Percentiles rank a stretch among this genome's conserved stretches.
Conservation (phyloP, 2,113 vertebrate genomes). For the Spilogale gracilis region DNA sequence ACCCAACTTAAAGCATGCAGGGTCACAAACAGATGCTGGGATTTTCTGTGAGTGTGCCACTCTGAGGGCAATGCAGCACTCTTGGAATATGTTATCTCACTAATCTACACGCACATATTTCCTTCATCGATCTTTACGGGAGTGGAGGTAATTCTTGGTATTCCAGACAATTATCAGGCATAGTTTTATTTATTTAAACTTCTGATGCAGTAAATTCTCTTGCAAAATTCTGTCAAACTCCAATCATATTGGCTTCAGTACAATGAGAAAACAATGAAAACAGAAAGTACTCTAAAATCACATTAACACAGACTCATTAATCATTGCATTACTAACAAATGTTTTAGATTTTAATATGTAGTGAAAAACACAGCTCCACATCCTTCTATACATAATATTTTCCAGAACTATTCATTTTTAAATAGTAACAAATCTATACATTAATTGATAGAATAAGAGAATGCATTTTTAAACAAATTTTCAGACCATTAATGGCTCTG, state of each 20-base stretch:
- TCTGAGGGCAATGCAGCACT: not conserved
- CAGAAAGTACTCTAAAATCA: conserved; percentile 25
- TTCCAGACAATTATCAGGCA: not conserved
- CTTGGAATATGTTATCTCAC: not conserved
- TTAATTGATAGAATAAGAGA: not conserved
- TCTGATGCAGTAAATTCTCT: conserved; percentile 44
- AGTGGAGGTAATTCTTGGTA: conserved; percentile 1
- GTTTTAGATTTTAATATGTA: conserved; percentile 32
- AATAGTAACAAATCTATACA: not conserved
- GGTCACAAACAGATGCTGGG: not conserved
- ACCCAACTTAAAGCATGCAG: not conserved
- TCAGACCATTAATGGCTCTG: not conserved
- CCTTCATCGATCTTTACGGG: not conserved
- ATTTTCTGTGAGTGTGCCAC: not conserved
- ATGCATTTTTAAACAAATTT: conserved; percentile 7
- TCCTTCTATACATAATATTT: not conserved
- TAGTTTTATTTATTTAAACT: conserved; percentile 64
- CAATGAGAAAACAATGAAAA: conserved; percentile 61
- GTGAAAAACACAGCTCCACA: conserved; percentile 17
- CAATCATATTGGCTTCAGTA: conserved; percentile 39
- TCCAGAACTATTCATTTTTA: not conserved
- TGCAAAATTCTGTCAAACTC: conserved; percentile 59
- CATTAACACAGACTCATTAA: conserved; percentile 24
- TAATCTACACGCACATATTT: not conserved
- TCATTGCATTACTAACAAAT: conserved; percentile 28